Percentiles rank a stretch among this genome's conserved stretches.
Evolutionary conservation across 2,888 invertebrate species (phyloP).

Genomic region (Steromphala cineraria): DNA sequence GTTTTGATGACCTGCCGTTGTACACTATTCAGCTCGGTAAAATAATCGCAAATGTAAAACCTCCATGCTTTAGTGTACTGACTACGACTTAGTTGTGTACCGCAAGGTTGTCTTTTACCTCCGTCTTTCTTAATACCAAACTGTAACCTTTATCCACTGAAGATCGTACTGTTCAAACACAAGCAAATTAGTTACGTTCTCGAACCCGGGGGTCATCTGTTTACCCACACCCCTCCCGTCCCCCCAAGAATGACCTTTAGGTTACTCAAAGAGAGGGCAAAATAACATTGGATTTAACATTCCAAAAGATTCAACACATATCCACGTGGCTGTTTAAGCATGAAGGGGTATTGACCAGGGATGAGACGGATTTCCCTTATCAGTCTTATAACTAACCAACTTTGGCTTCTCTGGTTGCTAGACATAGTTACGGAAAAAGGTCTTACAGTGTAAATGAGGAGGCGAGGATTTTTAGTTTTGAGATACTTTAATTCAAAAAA

Average conservation of each 20-base stretch:
- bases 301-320: slow-evolving; percentile 5
- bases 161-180: background rate
- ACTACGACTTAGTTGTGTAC: background rate
- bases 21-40: no score
- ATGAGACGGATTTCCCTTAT: background rate
- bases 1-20: no score
- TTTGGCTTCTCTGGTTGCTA: no score
- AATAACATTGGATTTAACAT: background rate
- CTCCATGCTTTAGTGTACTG: no score
- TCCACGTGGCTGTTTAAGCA: background rate
- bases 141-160: background rate
- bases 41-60: no score
- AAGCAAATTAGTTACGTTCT: background rate
- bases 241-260: background rate
- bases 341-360: background rate
- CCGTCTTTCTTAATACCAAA: background rate
- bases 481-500: no score
- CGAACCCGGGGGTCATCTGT: background rate
- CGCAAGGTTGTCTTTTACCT: background rate
- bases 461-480: no score
- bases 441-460: no score
- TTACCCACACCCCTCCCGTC: background rate
- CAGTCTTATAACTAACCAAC: no score
- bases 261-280: background rate
- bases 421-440: no score